Percentiles rank a stretch among this genome's conserved stretches.
phyloP scores from a whole-genome alignment of 2,888 invertebrate species.

The Vesta saturnalis region DNA sequence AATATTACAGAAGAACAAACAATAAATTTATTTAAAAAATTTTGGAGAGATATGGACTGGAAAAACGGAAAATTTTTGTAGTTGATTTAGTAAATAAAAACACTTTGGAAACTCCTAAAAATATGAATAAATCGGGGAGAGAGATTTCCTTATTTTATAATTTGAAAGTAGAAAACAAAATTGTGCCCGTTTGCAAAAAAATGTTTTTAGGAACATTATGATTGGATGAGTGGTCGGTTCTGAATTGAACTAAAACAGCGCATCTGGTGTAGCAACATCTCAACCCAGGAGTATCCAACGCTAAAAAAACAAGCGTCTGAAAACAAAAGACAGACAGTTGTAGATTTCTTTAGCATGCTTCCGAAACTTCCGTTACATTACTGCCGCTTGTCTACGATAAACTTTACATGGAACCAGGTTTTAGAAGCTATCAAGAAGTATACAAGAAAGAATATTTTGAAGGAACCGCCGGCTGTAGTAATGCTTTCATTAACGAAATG shows the following conservation, averaged over 20 bases:
- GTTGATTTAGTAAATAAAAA: neutral
- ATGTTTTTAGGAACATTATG: neutral
- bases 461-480: neutral
- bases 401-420: neutral
- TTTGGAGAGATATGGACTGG: neutral
- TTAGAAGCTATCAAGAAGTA: neutral
- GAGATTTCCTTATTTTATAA: neutral
- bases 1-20: neutral
- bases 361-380: neutral
- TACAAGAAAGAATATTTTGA: neutral
- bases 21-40: neutral
- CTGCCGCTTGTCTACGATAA: neutral
- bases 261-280: neutral
- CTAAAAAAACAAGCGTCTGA: neutral
- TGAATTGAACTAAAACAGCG: neutral
- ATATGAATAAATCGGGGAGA: neutral
- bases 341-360: neutral
- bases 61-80: neutral
- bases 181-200: neutral
- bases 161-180: neutral
- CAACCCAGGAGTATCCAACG: neutral
- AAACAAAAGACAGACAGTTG: neutral
- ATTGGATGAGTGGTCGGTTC: neutral
- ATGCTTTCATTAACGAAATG: neutral
- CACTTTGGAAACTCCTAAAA: neutral